phyloP scores from a whole-genome alignment of 1,140 invertebrate genomes.

The Hylaeus volcanicus region DNA sequence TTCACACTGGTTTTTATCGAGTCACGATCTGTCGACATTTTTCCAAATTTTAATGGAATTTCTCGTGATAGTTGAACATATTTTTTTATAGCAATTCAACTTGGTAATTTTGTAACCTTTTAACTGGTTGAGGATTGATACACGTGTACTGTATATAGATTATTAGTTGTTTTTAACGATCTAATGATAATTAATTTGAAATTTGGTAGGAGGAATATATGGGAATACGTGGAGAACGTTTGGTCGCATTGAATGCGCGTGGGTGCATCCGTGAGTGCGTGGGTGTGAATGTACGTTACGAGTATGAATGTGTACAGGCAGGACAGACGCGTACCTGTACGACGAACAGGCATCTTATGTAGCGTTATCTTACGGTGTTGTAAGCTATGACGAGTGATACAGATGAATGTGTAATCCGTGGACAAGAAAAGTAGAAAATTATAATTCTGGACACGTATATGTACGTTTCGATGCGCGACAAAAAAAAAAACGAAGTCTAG shows the following conservation, averaged over 20 bases:
- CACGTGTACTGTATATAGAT: slow-evolving; percentile 69
- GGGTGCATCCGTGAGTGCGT: slow-evolving; percentile 1
- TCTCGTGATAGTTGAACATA: slow-evolving; percentile 61
- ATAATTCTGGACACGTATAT: background rate
- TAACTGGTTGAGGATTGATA: slow-evolving; percentile 73
- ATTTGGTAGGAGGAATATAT: slow-evolving; percentile 43
- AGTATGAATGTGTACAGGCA: slow-evolving; percentile 10
- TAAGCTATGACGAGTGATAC: slow-evolving; percentile 19
- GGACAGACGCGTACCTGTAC: slow-evolving; percentile 1
- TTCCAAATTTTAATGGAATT: slow-evolving; percentile 17
- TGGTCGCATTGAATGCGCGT: slow-evolving; percentile 25
- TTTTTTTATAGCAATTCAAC: slow-evolving; percentile 65
- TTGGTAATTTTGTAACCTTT: slow-evolving; percentile 68
- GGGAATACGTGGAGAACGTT: slow-evolving; percentile 20
- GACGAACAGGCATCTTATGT: slow-evolving; percentile 14
- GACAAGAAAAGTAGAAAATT: slow-evolving; percentile 3
- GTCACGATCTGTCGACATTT: background rate
- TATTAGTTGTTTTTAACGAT: slow-evolving; percentile 69
- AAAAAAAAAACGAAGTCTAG: slow-evolving; percentile 18
- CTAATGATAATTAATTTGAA: slow-evolving; percentile 66
- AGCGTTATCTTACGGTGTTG: slow-evolving; percentile 8
- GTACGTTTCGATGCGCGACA: slow-evolving; percentile 9
- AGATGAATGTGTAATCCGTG: background rate
- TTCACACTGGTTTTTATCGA: background rate
- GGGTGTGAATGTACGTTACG: background rate